Conservation (phyloP, 2,888 invertebrate species). For the Drosophila rellima region DNA sequence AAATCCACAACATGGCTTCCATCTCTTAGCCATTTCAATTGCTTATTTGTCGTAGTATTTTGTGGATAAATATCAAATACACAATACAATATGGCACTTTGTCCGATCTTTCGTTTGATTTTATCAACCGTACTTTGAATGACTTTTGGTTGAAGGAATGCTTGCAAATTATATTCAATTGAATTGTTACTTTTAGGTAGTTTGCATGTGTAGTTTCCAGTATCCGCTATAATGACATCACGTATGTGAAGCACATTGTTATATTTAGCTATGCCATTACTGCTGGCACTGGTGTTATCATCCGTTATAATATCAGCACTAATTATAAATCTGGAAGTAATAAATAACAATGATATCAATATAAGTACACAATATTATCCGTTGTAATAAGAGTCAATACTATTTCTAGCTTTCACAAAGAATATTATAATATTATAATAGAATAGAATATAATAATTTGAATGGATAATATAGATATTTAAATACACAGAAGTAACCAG, state of each 20-base stretch:
- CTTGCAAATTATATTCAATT: constrained; percentile 65
- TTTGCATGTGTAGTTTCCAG: constrained; percentile 88
- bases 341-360: constrained; percentile 4
- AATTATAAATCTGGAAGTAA: constrained; percentile 62
- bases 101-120: constrained; percentile 87
- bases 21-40: constrained; percentile 87
- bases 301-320: constrained; percentile 43
- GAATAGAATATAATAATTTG: no score
- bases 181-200: constrained; percentile 84
- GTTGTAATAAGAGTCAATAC: neutral
- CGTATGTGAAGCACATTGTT: constrained; percentile 86
- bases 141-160: constrained; percentile 86
- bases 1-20: constrained; percentile 84
- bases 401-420: neutral
- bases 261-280: constrained; percentile 62
- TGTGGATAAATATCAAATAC: constrained; percentile 88
- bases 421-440: no score
- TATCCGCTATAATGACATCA: constrained; percentile 87
- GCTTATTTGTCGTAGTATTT: constrained; percentile 78
- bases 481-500: no score
- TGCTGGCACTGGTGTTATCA: constrained; percentile 37
- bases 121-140: constrained; percentile 84
- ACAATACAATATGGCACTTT: constrained; percentile 87
- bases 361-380: neutral
- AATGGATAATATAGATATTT: no score